Percentiles rank a stretch among this genome's conserved stretches.
Conservation (phyloP, 1,140 invertebrate species). For the Drosophila willistoni region DNA sequence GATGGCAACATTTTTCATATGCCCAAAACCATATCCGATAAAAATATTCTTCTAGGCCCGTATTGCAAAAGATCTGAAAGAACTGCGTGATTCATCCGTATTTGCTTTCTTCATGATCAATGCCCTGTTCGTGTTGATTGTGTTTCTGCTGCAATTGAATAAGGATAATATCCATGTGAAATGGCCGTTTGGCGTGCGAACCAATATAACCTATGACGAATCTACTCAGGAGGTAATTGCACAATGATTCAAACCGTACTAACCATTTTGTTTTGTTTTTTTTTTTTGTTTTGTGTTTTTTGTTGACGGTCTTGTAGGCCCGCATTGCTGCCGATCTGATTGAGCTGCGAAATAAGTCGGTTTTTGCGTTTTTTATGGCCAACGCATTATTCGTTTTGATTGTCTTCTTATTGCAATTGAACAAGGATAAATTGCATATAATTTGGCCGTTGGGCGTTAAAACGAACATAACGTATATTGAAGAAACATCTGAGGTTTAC, state of each 20-base stretch:
- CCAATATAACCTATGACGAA: constrained; percentile 95
- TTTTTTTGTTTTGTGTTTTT: constrained; percentile 53
- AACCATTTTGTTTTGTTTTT: constrained; percentile 68
- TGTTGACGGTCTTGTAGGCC: constrained; percentile 85
- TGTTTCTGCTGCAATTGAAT: constrained; percentile 98
- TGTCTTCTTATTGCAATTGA: constrained; percentile 98
- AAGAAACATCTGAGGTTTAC: constrained; percentile 93
- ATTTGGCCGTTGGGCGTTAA: constrained; percentile 97
- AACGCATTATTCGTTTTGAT: constrained; percentile 99
- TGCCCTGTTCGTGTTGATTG: constrained; percentile 98
- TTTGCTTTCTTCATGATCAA: constrained; percentile 99
- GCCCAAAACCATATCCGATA: neutral
- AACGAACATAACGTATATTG: constrained; percentile 96
- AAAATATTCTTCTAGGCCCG: constrained; percentile 87
- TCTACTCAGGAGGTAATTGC: constrained; percentile 92
- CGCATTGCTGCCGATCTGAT: constrained; percentile 94
- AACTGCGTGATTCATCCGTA: constrained; percentile 95
- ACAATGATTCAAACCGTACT: constrained; percentile 65
- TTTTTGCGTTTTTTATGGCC: constrained; percentile 99
- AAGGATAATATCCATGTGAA: constrained; percentile 96
- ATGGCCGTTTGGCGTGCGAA: constrained; percentile 96
- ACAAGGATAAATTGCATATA: constrained; percentile 97
- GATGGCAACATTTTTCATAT: neutral
- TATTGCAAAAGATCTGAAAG: constrained; percentile 95
- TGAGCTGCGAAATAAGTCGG: constrained; percentile 97